A percentile compares a stretch with the other conserved stretches of the same genome.
These are phyloP conservation scores for Asteroscopus sphinx DNA, from an alignment of 2,888 invertebrate species.

Conservation along the genomic window DNA sequence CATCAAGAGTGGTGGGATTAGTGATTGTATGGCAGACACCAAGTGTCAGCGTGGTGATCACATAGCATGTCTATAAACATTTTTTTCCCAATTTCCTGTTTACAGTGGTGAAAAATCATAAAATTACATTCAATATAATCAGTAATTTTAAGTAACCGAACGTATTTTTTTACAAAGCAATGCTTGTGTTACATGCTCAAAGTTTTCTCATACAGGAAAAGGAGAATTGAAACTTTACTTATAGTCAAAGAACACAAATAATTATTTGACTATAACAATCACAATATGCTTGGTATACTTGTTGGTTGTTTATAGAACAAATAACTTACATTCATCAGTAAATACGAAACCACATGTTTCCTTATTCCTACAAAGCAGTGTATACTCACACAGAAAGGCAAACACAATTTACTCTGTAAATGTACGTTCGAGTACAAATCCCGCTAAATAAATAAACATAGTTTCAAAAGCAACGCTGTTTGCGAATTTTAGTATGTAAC, in stretches of 20 bases:
- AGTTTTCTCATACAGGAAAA: not conserved
- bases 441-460: slow-evolving; percentile 35
- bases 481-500: slow-evolving; percentile 11
- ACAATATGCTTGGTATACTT: slow-evolving; percentile 3
- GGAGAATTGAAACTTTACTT: not conserved
- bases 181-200: no score
- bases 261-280: not conserved
- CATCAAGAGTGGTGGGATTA: no score
- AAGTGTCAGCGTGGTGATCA: no score
- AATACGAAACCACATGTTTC: slow-evolving; percentile 9
- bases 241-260: not conserved
- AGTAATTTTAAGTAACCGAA: no score
- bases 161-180: no score
- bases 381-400: slow-evolving; percentile 32
- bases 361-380: slow-evolving; percentile 5
- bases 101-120: no score
- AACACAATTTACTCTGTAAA: slow-evolving; percentile 40
- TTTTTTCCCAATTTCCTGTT: no score
- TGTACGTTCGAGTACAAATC: slow-evolving; percentile 28
- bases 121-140: no score
- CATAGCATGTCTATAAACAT: no score
- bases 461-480: slow-evolving; percentile 32
- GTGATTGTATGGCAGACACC: no score
- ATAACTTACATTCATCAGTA: not conserved
- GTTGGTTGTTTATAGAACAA: slow-evolving; percentile 3